Conservation (phyloP, 2,797 vertebrate genomes). For the Enteromius paludinosus region DNA sequence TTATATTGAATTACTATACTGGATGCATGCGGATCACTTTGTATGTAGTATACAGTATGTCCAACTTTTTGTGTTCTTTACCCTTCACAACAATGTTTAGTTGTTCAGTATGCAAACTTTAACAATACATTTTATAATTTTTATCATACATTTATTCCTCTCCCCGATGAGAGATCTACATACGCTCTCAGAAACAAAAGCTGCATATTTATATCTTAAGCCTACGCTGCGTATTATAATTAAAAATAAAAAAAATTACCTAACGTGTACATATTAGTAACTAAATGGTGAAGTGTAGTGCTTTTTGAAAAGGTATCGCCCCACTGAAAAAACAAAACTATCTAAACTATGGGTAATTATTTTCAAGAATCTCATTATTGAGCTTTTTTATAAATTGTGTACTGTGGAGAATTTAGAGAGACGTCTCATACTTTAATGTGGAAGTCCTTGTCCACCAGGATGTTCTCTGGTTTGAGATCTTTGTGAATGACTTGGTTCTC, state of each 20-base stretch:
- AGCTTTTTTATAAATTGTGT: neutral
- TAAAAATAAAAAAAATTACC: neutral
- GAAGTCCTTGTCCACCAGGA: constrained; percentile 90
- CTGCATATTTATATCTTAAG: neutral
- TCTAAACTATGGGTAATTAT: neutral
- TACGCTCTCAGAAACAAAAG: neutral
- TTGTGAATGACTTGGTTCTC: constrained; percentile 88
- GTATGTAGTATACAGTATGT: too few species aligned
- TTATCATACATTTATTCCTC: neutral
- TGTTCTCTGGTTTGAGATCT: constrained; percentile 96
- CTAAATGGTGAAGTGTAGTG: neutral
- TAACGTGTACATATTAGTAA: neutral
- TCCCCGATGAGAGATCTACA: neutral
- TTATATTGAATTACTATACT: too few species aligned
- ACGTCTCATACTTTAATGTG: constrained; percentile 88
- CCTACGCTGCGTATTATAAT: too few species aligned
- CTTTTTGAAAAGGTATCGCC: neutral
- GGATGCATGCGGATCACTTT: neutral
- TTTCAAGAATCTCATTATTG: neutral
- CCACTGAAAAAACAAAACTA: neutral
- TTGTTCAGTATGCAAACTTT: too few species aligned
- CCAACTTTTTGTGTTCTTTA: too few species aligned
- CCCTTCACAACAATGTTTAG: too few species aligned
- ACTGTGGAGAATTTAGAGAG: neutral
- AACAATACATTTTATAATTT: too few species aligned